Evolutionary conservation across 2,888 invertebrate species (phyloP).

Genomic region (Taphrorychus bicolor): DNA sequence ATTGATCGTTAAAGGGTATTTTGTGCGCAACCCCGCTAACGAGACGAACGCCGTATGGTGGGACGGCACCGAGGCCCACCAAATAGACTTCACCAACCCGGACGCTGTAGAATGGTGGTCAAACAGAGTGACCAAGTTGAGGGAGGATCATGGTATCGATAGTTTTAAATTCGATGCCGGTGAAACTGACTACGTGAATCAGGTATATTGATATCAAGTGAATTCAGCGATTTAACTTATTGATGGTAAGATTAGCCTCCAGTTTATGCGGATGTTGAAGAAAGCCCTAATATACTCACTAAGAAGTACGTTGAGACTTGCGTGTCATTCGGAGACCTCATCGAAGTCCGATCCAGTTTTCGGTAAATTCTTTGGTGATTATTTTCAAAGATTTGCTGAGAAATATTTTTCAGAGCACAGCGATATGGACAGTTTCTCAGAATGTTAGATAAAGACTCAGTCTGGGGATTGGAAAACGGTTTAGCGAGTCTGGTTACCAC

Average conservation of each 20-base stretch:
- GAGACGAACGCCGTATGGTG: constrained; percentile 60
- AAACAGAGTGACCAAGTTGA: constrained; percentile 62
- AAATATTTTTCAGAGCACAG: constrained; percentile 65
- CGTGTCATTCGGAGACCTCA: constrained; percentile 67
- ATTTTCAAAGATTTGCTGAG: not conserved
- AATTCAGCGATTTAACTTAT: not conserved
- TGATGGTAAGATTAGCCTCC: constrained; percentile 39
- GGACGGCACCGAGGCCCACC: constrained; percentile 65
- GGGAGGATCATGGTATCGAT: constrained; percentile 70
- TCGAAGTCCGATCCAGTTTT: constrained; percentile 75
- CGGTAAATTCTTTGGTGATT: constrained; percentile 55
- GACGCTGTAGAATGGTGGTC: constrained; percentile 69
- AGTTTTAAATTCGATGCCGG: constrained; percentile 86
- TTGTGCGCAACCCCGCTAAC: constrained; percentile 61
- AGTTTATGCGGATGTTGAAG: constrained; percentile 60
- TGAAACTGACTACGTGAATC: constrained; percentile 73
- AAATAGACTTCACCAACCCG: constrained; percentile 77
- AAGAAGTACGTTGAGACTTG: constrained; percentile 65
- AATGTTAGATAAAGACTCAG: constrained; percentile 80
- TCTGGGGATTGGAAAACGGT: constrained; percentile 74
- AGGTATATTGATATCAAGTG: constrained; percentile 54
- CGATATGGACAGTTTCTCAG: constrained; percentile 74
- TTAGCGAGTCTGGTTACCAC: constrained; percentile 76
- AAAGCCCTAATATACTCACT: constrained; percentile 67
- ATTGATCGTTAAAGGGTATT: constrained; percentile 55